Evolutionary conservation across 1,140 invertebrate genomes (phyloP), one percentile per base, ranked within the genome.

Genomic region (Drosophila pectinifera): DNA sequence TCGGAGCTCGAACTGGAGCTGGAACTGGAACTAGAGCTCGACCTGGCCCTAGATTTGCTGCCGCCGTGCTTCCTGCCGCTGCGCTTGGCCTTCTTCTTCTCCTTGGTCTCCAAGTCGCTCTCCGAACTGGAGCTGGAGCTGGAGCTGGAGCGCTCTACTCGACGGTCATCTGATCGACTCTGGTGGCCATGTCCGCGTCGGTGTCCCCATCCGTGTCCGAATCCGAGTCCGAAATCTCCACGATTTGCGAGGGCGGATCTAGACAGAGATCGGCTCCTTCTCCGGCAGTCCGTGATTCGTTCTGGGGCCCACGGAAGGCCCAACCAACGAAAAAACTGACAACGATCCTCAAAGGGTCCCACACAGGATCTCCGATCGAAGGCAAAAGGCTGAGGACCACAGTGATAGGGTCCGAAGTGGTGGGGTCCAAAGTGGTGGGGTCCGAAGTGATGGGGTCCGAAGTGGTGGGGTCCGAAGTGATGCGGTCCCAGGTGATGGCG

Each of bases 311-410:
- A 72, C 83, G 82, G 82, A 48, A 86, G 78, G 74, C 82, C 82
- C 68, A 45, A 46, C 39, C 46, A 58, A 65, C 70, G 82, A 86
- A 86, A 86, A 86, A 86, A 86, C 82, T 75, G 73, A 16, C 49
- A 31, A n/a, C 46, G 62, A 18, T 67, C 74, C 31, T 53, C 43
- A 43, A 68, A 82, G 13, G 62, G 43, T 14, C 20, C 59, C 36
- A 20, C 28, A 28, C 31, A 78, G 58, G 61, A 39, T 2, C 48
- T 11, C n/a, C 72, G 13, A 38, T 59, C 46, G 34, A 31, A 69
- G 24, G 51, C 41, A 14, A 69, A 74, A 13, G 38, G 31, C 16
- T 63, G 57, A 0, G 59, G 53, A 3, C 57, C 48, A 31, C 49
- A 57, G 18, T 42, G 55, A 20, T 75, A 68, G 1, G 49, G 72